A percentile compares a stretch with the other conserved stretches of the same genome.
Evolutionary conservation across 2,113 vertebrate species (phyloP).

Genomic region (Entosphenus tridentatus): DNA sequence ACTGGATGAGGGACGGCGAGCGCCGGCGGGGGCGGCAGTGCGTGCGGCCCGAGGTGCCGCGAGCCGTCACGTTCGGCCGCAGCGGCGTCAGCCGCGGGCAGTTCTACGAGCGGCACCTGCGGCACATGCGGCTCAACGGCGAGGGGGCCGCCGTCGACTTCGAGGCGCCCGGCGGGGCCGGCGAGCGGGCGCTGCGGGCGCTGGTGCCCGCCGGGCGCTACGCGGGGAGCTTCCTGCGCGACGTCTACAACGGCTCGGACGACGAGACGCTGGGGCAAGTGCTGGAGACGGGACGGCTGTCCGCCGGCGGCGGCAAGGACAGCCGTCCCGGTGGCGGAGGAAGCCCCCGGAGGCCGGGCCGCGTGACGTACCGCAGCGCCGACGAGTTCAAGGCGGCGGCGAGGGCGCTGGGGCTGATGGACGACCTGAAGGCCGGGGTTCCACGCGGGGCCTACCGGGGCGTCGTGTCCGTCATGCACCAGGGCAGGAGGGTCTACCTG

Average conservation of each 20-base stretch:
- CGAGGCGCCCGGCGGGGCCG: slow-evolving; percentile 24
- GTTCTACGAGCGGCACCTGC: slow-evolving; percentile 80
- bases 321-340: too few species aligned
- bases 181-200: slow-evolving; percentile 33
- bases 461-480: slow-evolving; percentile 50
- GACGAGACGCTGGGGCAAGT: slow-evolving; percentile 27
- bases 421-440: slow-evolving; percentile 76
- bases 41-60: slow-evolving; percentile 54
- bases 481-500: slow-evolving; percentile 49
- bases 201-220: slow-evolving; percentile 33
- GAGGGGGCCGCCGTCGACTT: slow-evolving; percentile 48
- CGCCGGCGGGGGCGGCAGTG: slow-evolving; percentile 52
- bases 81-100: slow-evolving; percentile 85
- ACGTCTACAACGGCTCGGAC: background rate
- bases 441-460: slow-evolving; percentile 68
- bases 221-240: slow-evolving; percentile 14
- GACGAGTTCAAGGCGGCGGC: slow-evolving; percentile 72
- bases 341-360: slow-evolving; percentile 26
- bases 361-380: slow-evolving; percentile 49
- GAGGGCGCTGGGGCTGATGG: slow-evolving; percentile 63
- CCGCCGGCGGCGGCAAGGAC: background rate
- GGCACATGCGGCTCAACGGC: slow-evolving; percentile 80
- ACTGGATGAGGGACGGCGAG: slow-evolving; percentile 73
- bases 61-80: slow-evolving; percentile 69
- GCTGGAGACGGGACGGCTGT: slow-evolving; percentile 21